Evolutionary conservation across 30 jellyfish, hydroid and myxozoan genomes (phyloP), one percentile per base, ranked within the genome.

Genomic region (Hydractinia echinata): DNA sequence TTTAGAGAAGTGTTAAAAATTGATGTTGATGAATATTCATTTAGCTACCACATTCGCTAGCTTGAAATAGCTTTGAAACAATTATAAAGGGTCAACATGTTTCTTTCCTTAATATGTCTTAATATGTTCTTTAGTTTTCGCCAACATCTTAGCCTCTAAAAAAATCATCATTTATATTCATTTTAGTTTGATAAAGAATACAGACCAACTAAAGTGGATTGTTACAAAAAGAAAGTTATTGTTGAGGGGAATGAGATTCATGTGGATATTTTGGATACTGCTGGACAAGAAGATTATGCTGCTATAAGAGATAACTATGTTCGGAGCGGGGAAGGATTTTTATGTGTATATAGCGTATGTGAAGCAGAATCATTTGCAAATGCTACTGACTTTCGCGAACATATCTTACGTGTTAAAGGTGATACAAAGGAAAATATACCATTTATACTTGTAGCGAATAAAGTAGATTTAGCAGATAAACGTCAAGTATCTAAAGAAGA

Each of bases 221-320:
- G 96, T 76, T 92, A 92, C 87, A 79, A 95, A 51, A 92, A 87
- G 51, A 86, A 87, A 53, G 91, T 87, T 56, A 84, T 82, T 10
- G 81, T 92, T 14, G 92, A 87, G 73, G 98, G 93, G 18, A 92
- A 86, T 9, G 96, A 92, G 55, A 82, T 94, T 76, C 96, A 86
- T 55, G 92, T 92, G 10, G 95, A 86, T 71, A 92, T 92, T 61
- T 83, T 92, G n/a, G 98, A 92, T 39, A 92, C 98, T 8, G 98
- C 98, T 11, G 98, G 98, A 5, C 98, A 92, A 69, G 98, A 92
- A 84, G 98, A 92, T 71, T 92, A 92, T 87, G 98, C 96, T 14
- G 95, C 96, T 66, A 83, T 92, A 55, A 84, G 96, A 19, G 98
- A 92, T 61, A 87, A 92, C 70, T 92, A 86, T 83, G 64, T 92